Evolutionary conservation across 2,797 vertebrate genomes (phyloP).

Genomic region (Megaceryle alcyon): DNA sequence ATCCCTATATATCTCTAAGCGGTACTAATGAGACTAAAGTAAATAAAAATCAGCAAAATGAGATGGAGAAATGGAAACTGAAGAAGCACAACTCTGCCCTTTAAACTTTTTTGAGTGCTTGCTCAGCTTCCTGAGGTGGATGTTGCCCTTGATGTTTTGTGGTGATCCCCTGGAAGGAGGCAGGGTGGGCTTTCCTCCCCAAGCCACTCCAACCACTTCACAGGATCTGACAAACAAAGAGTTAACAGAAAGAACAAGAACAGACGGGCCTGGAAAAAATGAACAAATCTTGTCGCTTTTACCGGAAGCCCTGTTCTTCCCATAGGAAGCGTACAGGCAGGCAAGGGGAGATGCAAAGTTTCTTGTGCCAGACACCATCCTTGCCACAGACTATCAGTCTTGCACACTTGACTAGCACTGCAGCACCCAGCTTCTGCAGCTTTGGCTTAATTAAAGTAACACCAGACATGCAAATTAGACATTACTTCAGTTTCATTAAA

Average conservation of each 20-base stretch:
- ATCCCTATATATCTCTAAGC: neutral
- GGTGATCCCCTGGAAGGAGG: neutral
- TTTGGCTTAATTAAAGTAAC: neutral
- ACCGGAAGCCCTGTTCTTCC: neutral
- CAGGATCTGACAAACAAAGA: neutral
- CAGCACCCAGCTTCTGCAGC: neutral
- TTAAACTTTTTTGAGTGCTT: neutral
- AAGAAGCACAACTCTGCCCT: neutral
- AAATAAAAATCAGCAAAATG: neutral
- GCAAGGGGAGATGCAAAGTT: neutral
- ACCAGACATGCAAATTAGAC: conserved; percentile 4
- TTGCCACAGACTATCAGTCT: neutral
- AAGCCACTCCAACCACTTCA: accelerated
- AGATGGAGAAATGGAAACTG: neutral
- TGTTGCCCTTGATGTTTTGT: neutral
- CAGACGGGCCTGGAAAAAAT: neutral
- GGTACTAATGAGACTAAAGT: neutral
- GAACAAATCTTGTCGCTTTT: neutral
- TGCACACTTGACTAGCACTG: neutral
- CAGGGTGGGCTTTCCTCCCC: neutral
- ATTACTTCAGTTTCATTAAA: conserved; percentile 27
- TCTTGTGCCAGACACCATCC: neutral
- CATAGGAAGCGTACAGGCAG: neutral
- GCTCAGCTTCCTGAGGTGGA: neutral
- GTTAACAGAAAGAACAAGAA: neutral